These are phyloP conservation scores for Nasonia longicornis DNA, from an alignment of 1,140 invertebrate species.

Conservation along the genomic window DNA sequence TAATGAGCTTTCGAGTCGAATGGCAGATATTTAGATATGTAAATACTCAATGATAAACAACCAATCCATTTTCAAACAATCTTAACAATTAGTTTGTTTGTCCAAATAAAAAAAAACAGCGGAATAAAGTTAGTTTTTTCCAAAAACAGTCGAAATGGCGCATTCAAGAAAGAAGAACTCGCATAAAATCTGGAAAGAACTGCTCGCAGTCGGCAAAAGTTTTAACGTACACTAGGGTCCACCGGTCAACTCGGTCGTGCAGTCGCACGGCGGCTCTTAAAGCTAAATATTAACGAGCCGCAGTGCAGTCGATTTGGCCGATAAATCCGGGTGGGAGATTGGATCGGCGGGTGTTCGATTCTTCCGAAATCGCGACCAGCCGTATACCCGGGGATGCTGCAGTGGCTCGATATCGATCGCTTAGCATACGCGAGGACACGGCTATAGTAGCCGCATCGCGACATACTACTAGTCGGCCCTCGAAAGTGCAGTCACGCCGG, in stretches of 20 bases:
- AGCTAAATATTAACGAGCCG: slow-evolving; percentile 19
- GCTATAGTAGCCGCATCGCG: background rate
- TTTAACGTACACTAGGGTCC: no score
- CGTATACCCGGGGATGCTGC: background rate
- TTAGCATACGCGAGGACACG: slow-evolving; percentile 34
- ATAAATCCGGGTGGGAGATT: background rate
- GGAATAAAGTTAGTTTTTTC: no score
- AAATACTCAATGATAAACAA: no score
- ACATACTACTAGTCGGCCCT: slow-evolving; percentile 48
- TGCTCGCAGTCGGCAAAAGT: no score
- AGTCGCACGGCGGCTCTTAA: background rate
- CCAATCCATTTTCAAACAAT: no score
- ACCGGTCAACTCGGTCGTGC: no score
- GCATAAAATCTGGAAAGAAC: background rate
- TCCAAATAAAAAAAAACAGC: no score
- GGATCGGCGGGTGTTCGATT: background rate
- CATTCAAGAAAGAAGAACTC: background rate
- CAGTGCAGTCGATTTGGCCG: background rate
- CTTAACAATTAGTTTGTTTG: background rate
- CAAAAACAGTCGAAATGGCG: no score
- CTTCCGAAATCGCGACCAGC: background rate
- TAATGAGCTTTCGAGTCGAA: no score
- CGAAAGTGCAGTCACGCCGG: slow-evolving; percentile 53
- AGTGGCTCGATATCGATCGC: slow-evolving; percentile 49
- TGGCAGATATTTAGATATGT: no score